phyloP scores from a whole-genome alignment of 2,113 vertebrate genomes.

The Rafetus swinhoei region DNA sequence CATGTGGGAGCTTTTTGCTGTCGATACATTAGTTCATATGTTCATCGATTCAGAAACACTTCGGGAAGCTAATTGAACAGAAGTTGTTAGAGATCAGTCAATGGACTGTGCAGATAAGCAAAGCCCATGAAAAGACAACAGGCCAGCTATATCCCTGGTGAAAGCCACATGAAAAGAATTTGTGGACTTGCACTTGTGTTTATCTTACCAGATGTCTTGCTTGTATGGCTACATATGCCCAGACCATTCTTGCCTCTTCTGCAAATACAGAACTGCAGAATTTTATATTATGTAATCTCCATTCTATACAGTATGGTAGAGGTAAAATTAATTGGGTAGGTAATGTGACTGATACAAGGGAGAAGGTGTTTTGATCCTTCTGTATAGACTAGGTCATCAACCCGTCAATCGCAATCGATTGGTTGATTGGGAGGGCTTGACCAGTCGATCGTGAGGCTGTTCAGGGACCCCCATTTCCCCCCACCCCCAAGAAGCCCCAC shows the following conservation, averaged over 20 bases:
- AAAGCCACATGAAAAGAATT: background rate
- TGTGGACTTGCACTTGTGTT: background rate
- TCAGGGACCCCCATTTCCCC: too few species aligned
- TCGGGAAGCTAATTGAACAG: rapidly evolving
- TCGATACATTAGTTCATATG: background rate
- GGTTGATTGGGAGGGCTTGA: too few species aligned
- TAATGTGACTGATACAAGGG: background rate
- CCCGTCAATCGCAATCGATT: too few species aligned
- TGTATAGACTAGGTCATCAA: background rate
- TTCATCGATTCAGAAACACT: background rate
- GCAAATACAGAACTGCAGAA: background rate
- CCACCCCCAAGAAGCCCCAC: too few species aligned
- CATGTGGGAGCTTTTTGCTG: background rate
- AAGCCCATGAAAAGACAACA: background rate
- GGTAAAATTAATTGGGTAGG: background rate
- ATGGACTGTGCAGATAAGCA: background rate
- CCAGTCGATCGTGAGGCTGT: too few species aligned
- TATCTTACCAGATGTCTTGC: background rate
- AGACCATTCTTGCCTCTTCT: background rate
- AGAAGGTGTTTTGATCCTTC: rapidly evolving
- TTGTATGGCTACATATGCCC: background rate
- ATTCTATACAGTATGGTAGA: background rate
- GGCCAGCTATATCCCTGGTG: background rate
- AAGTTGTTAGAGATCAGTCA: background rate
- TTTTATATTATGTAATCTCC: background rate